A percentile compares a stretch with the other conserved stretches of the same genome.
phyloP scores from a whole-genome alignment of 2,113 vertebrate species.

The Cochlearius cochlearius region DNA sequence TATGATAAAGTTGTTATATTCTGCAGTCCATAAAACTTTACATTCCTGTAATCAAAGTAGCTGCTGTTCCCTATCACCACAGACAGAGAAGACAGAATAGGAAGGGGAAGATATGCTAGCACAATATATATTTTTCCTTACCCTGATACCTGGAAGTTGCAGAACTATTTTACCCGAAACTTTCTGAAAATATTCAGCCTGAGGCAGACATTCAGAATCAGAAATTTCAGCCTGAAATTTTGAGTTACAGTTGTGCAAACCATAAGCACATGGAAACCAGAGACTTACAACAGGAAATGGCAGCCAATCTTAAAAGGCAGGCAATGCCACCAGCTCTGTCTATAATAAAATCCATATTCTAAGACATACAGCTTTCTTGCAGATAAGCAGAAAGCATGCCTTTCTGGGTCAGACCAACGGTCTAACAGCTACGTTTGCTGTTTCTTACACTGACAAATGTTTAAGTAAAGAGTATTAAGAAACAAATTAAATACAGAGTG shows the following conservation, averaged over 20 bases:
- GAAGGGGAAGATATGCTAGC: neutral
- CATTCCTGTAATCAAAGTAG: neutral
- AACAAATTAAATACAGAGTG: neutral
- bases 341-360: constrained; percentile 18
- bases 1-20: neutral
- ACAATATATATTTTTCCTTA: neutral
- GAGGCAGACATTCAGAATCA: neutral
- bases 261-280: neutral
- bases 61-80: neutral
- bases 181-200: neutral
- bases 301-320: neutral
- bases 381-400: neutral
- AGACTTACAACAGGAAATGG: neutral
- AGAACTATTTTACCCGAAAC: neutral
- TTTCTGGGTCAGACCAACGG: neutral
- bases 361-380: neutral
- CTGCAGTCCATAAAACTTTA: neutral
- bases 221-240: neutral
- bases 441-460: neutral
- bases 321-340: neutral
- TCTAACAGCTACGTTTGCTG: neutral
- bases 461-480: neutral
- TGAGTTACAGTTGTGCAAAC: neutral
- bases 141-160: neutral
- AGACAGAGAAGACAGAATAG: neutral